Conservation (phyloP, 2,797 vertebrate species). For the Periparus ater region DNA sequence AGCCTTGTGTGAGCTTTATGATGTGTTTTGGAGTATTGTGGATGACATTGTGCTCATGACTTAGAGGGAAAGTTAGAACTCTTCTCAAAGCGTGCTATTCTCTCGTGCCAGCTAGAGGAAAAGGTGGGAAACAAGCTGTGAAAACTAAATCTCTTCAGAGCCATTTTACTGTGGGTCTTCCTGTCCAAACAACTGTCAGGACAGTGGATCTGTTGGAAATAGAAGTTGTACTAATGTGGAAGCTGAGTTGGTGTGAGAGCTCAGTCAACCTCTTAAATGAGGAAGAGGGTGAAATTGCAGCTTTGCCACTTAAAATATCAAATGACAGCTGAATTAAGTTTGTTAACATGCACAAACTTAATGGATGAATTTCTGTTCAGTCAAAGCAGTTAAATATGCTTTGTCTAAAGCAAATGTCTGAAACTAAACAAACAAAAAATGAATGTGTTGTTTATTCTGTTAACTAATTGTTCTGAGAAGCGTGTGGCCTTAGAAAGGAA, state of each 20-base stretch:
- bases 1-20: not conserved
- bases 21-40: not conserved
- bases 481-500: not conserved
- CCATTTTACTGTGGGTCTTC: not conserved
- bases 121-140: not conserved
- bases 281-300: not conserved
- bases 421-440: not conserved
- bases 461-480: not conserved
- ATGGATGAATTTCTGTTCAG: not conserved
- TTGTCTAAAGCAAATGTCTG: slow-evolving; percentile 9
- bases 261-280: slow-evolving; percentile 1
- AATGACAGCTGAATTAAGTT: not conserved
- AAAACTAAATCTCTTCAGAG: not conserved
- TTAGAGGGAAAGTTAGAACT: not conserved
- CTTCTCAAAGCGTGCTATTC: not conserved
- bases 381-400: not conserved
- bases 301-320: not conserved
- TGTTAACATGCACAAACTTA: not conserved
- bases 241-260: not conserved
- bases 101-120: not conserved
- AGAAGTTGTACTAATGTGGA: not conserved
- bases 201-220: not conserved
- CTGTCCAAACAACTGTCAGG: not conserved
- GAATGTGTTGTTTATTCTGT: not conserved
- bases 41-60: not conserved